Evolutionary conservation across 2,113 vertebrate genomes (phyloP).

Genomic region (Australoheros scitulus): DNA sequence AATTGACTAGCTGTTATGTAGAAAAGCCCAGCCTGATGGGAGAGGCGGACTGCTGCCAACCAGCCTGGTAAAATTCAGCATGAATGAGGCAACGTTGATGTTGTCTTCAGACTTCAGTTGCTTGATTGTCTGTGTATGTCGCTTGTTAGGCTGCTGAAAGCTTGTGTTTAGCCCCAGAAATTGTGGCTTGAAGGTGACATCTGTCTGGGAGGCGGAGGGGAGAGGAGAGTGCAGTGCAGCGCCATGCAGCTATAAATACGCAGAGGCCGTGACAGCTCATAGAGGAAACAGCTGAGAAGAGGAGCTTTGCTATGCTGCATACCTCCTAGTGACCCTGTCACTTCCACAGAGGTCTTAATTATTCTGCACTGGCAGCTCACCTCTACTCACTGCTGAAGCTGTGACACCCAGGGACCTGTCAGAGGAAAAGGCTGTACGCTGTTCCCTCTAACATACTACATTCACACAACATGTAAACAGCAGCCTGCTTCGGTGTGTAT

Average conservation of each 20-base stretch:
- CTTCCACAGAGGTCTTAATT: conserved; percentile 83
- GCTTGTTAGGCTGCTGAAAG: conserved; percentile 73
- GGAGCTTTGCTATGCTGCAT: conserved; percentile 74
- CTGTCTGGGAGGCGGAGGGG: conserved; percentile 68
- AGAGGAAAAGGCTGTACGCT: conserved; percentile 34
- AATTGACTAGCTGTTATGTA: conserved; percentile 55
- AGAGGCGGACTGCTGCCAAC: conserved; percentile 33
- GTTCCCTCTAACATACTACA: conserved; percentile 29
- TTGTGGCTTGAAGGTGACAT: conserved; percentile 80
- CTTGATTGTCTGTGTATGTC: conserved; percentile 54
- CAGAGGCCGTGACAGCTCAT: conserved; percentile 71
- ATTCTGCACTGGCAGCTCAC: conserved; percentile 75
- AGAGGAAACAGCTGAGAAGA: conserved; percentile 82
- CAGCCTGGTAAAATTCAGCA: conserved; percentile 41
- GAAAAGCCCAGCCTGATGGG: conserved; percentile 34
- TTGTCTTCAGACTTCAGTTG: conserved; percentile 63
- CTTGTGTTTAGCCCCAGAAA: conserved; percentile 74
- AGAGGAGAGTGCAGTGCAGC: conserved; percentile 51
- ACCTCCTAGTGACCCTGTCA: conserved; percentile 80
- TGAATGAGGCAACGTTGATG: conserved; percentile 52
- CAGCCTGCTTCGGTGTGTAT: neutral
- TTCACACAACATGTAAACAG: conserved; percentile 47
- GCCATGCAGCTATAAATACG: conserved; percentile 77
- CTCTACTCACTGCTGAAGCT: conserved; percentile 65
- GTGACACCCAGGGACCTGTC: conserved; percentile 57